Base-by-base conservation (phyloP, 2,888 invertebrate genomes). In the Agapostemon virescens region DNA sequence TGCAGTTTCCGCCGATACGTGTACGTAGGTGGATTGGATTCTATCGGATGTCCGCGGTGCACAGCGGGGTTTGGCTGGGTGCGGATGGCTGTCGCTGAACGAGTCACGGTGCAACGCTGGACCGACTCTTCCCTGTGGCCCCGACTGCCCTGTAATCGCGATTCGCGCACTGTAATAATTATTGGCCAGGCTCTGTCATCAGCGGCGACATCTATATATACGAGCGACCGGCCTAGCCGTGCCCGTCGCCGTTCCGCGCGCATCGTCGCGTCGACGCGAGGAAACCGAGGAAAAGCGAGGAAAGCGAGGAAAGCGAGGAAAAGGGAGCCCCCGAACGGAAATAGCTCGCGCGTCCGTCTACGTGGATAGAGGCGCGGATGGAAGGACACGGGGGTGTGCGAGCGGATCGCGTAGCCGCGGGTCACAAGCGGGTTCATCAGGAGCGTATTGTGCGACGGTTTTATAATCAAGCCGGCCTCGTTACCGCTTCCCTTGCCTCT, bases 131-230 rank as follows among this genome's bases (percentile, higher is more conserved):
- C 64, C 69, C 52, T 83, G 81, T 69, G 67, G 64, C 74, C 74
- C 69, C 70, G 73, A 40, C 79, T 89, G 90, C 92, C 92, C 92
- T 92, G 91, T 92, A 92, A 92, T 92, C 90, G 90, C 82, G 90
- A 91, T 89, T 92, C 90, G 92, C 90, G 90, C 88, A 88, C 92
- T 91, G 91, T 91, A 91, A 92, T 92, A 92, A 92, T 92, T 92
- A 90, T 90, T 91, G 87, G 86, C 88, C 87, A 86, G 77, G 90
- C 88, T 88, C 92, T 92, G 91, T 92, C 92, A 92, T 92, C 92
- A 92, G 90, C 88, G 91, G 89, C 89, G 89, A 91, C 90, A 90
- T 91, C 89, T 86, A 88, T 85, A 86, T 81, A 82, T 77, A 83
- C 78, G 73, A 61, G 69, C 78, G 72, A 66, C 20, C 33, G 38